These are phyloP conservation scores for Apistogramma diplotaenia DNA, from an alignment of 2,113 vertebrate species.

Conservation along the genomic window DNA sequence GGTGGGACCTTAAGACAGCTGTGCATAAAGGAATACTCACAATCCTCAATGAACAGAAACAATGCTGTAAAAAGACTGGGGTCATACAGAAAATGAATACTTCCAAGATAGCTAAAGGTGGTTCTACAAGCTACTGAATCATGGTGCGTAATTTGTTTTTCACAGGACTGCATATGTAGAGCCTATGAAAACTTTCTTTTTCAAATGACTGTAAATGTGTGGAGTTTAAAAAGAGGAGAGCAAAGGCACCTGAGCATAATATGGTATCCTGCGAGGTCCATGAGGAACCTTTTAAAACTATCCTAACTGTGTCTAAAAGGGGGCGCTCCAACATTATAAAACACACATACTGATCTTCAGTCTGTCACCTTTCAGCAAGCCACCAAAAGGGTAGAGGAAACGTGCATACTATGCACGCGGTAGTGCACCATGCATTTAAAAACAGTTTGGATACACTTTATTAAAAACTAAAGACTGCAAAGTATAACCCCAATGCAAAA, in stretches of 20 bases:
- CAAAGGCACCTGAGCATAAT: neutral
- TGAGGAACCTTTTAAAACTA: neutral
- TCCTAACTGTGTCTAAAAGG: slow-evolving; percentile 1
- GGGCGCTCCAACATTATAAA: slow-evolving; percentile 16
- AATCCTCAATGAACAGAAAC: too few relatives aligned
- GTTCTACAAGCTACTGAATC: neutral
- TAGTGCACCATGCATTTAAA: neutral
- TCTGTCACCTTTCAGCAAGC: neutral
- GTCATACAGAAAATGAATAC: neutral
- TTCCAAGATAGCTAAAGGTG: neutral
- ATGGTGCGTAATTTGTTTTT: neutral
- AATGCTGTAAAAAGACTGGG: too few relatives aligned
- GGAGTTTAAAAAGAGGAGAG: neutral
- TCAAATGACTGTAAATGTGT: neutral
- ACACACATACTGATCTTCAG: neutral
- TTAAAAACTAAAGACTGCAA: neutral
- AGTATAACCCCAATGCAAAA: neutral
- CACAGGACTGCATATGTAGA: neutral
- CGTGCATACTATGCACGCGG: neutral
- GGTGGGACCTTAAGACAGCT: too few relatives aligned
- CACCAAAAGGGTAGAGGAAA: neutral
- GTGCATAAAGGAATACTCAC: too few relatives aligned
- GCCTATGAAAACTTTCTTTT: neutral
- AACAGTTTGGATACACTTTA: neutral
- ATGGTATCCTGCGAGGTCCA: neutral